Percentiles rank a stretch among this genome's conserved stretches.
Evolutionary conservation across 2,797 vertebrate genomes (phyloP).

Genomic region (Furcifer pardalis): DNA sequence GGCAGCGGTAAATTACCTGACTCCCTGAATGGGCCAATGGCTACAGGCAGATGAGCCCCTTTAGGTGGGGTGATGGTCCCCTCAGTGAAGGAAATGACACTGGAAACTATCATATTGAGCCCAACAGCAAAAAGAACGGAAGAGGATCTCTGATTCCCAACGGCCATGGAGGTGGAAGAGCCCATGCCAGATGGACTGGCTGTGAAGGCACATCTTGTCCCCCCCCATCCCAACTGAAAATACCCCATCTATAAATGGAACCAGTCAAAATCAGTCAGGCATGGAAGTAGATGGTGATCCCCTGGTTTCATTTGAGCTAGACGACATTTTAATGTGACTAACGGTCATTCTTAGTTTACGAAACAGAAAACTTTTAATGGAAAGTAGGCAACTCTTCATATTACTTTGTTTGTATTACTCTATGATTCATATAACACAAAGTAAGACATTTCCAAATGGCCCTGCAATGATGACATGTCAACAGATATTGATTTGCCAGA

Average conservation of each 20-base stretch:
- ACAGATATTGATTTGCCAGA: constrained; percentile 47
- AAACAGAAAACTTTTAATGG: constrained; percentile 26
- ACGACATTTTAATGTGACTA: background rate
- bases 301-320: background rate
- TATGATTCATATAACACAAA: background rate
- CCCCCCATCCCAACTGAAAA: background rate
- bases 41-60: too few species aligned
- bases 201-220: too few species aligned
- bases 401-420: constrained; percentile 30
- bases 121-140: too few species aligned
- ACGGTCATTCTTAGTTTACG: constrained; percentile 3
- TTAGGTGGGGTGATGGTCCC: too few species aligned
- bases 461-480: constrained; percentile 36
- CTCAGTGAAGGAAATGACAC: too few species aligned
- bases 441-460: constrained; percentile 15
- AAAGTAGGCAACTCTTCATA: background rate
- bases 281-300: background rate
- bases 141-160: too few species aligned
- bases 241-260: too few species aligned
- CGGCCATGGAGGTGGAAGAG: too few species aligned
- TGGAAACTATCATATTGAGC: too few species aligned
- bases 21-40: too few species aligned
- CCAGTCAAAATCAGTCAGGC: background rate
- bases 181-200: too few species aligned
- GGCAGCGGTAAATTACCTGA: too few species aligned